Conservation (phyloP, 2,797 vertebrate species). For the Lepidocolaptes lacrymiger region DNA sequence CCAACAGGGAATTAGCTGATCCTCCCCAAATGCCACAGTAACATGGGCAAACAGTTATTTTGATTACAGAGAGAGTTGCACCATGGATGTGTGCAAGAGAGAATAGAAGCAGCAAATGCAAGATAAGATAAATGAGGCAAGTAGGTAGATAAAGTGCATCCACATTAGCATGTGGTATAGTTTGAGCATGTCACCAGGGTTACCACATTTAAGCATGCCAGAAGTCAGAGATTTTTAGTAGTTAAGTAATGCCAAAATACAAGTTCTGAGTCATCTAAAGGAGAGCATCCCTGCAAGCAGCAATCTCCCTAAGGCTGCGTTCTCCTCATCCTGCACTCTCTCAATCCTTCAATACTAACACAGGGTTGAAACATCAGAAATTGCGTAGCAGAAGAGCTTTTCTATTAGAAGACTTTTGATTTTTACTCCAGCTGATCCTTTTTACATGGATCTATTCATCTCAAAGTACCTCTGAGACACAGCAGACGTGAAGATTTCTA, state of each 20-base stretch:
- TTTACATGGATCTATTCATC: background rate
- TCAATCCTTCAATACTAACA: background rate
- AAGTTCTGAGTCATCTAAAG: background rate
- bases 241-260: background rate
- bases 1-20: background rate
- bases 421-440: background rate
- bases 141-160: rapidly evolving
- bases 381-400: background rate
- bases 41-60: background rate
- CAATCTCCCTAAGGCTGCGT: background rate
- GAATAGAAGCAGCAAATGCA: background rate
- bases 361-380: background rate
- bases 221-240: background rate
- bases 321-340: background rate
- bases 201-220: background rate
- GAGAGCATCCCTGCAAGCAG: background rate
- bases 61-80: background rate
- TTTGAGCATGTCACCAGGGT: background rate
- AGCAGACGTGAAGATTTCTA: background rate
- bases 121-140: background rate
- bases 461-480: background rate
- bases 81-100: background rate
- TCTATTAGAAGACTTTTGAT: background rate
- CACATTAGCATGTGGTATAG: background rate
- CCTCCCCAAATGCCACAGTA: background rate